These are phyloP conservation scores for Thunnus thynnus DNA, from an alignment of 2,113 vertebrate species.

Conservation along the genomic window DNA sequence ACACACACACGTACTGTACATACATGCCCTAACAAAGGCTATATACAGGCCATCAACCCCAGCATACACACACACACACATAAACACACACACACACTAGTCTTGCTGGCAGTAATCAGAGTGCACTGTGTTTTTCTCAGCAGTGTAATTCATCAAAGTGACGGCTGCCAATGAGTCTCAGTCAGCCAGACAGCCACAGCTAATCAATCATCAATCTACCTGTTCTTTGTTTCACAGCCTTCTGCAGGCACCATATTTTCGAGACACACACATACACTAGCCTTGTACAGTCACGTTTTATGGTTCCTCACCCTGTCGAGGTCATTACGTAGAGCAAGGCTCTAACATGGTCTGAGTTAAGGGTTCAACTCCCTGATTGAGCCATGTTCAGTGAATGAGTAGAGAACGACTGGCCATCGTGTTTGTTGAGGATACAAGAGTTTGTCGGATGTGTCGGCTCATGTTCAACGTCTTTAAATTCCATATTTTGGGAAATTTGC, in stretches of 20 bases:
- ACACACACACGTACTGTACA: conserved; percentile 4
- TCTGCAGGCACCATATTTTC: conserved; percentile 39
- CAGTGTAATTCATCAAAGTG: conserved; percentile 80
- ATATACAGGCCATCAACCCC: conserved; percentile 12
- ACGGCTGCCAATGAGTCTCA: conserved; percentile 79
- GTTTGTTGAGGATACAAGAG: too few species aligned
- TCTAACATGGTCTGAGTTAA: too few species aligned
- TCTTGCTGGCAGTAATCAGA: conserved; percentile 76
- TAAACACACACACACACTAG: conserved; percentile 21
- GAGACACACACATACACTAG: background rate
- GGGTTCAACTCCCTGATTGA: too few species aligned
- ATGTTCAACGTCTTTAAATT: too few species aligned
- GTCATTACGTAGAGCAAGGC: too few species aligned
- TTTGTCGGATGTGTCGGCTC: too few species aligned
- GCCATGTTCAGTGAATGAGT: too few species aligned
- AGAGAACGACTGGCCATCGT: too few species aligned
- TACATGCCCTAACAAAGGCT: background rate
- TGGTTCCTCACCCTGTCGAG: too few species aligned
- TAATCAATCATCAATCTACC: conserved; percentile 81
- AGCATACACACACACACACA: conserved; percentile 17
- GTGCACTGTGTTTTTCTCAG: conserved; percentile 73
- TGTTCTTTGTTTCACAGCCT: conserved; percentile 62
- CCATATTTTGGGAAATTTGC: too few species aligned
- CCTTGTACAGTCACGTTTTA: too few species aligned
- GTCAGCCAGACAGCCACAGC: conserved; percentile 68